Base-by-base conservation (phyloP, 2,113 vertebrate genomes). In the Bettongia penicillata region DNA sequence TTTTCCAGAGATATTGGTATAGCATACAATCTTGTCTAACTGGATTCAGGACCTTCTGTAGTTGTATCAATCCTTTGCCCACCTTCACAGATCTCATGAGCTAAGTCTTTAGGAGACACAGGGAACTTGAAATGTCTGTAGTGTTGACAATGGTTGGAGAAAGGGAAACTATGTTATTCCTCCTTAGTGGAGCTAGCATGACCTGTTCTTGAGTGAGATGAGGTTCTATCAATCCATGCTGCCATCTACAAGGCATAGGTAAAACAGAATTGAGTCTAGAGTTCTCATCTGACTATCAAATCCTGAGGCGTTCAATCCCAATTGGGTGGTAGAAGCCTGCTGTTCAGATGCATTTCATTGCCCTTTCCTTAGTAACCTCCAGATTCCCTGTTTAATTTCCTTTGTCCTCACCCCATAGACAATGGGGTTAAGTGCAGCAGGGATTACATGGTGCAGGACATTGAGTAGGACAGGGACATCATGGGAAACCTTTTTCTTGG, bases 391-490 rank as follows among this genome's bases (percentile, higher is more conserved):
- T 49, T 91, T 91, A 37, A 91, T 91, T 51, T 91, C 90, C 2
- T 91, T 26, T 26, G 90, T 91, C 2, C 90, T 31, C 1, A 95
- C 50, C 37, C 97, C 97, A 93, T 97, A 98, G 47, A 98, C 94
- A 93, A 97, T 91, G 51, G 97, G 97, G 10, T 98, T 97, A 77
- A 98, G 93, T 12, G 95, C 96, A 49, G 95, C 96, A 6, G 95
- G 97, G 3, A 97, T 94, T 22, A 97, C 91, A n/a, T 97, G 95
- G 55, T 97, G 95, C 26, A 96, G 10, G 57, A 97, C 93, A 0
- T 97, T 97, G 51, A 98, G 96, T 91, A 96, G 50, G 37, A 97
- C 96, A 24, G 94, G 96, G 19, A 98, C 11, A 26, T 97, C 95
- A 0, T 53, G 77, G 11, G 93, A 94, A 49, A 97, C 77, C 31